Evolutionary conservation across 2,113 vertebrate genomes (phyloP), one percentile per base, ranked within the genome.

Genomic region (Hylia prasina): DNA sequence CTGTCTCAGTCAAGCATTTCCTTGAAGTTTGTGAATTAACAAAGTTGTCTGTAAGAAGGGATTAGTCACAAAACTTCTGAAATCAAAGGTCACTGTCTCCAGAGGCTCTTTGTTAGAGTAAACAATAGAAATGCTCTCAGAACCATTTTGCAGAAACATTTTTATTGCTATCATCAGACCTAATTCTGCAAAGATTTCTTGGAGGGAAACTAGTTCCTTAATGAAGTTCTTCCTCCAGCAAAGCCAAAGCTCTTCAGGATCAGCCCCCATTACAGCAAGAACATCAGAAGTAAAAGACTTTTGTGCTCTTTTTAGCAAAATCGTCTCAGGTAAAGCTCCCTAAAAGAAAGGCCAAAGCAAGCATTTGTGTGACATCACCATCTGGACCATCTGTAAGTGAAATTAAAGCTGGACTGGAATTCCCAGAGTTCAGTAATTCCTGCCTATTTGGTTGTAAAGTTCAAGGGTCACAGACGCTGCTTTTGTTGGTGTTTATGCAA

Each of bases 11-110:
- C 22, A 31, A 94, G 86, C 89, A 95, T 93, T 94, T 78, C 87
- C 90, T 94, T 97, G 95, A 97, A 97, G 95, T 96, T 94, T 87
- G 92, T 82, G 87, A 96, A 79, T 82, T 97, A 97, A 97, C 96
- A 91, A 72, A 94, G 58, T 40, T 80, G 86, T 92, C 87, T 92
- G 91, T 69, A 69, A 90, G 89, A 73, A 7, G 10, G 68, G 89
- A 93, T 95, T 97, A 95, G 93, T 91, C 90, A 84, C 15, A 51
- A 86, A 95, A 94, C 90, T 96, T 89, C 90, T 87, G 91, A 96
- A 92, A 87, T 75, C 50, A 93, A 88, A 94, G 93, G 92, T 84
- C 79, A 22, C 6, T 19, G 35, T 73, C 48, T 92, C 2, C 47
- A 76, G 82, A 87, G 72, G 31, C 27, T 27, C 50, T 53, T n/a